Conservation (phyloP, 2,888 invertebrate genomes). For the Metacarcinus magister region DNA sequence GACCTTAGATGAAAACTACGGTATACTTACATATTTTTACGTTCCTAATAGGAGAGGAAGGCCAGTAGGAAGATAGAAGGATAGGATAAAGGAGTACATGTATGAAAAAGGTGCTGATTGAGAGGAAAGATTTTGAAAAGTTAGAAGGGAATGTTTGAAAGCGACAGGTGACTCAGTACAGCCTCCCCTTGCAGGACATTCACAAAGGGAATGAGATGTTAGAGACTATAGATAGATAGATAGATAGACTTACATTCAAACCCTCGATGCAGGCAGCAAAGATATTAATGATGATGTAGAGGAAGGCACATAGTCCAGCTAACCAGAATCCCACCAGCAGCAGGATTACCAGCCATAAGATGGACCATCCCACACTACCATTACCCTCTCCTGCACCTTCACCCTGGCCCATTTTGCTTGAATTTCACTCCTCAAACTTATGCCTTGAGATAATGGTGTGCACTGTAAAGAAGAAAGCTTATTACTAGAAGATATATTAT, state of each 20-base stretch:
- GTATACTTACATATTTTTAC: no score
- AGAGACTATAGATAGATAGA: not conserved
- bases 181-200: no score
- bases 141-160: no score
- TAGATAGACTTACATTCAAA: constrained; percentile 69
- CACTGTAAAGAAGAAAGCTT: not conserved
- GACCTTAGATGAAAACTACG: no score
- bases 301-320: constrained; percentile 77
- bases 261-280: constrained; percentile 77
- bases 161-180: no score
- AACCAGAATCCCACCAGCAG: constrained; percentile 77
- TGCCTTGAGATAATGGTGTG: not conserved
- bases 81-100: no score
- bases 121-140: no score
- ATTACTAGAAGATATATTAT: not conserved
- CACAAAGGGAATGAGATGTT: not conserved
- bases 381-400: constrained; percentile 66
- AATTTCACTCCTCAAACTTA: not conserved
- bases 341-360: constrained; percentile 78
- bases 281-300: constrained; percentile 79
- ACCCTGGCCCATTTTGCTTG: not conserved
- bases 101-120: no score
- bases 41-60: no score
- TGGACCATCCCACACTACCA: constrained; percentile 72
- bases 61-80: not conserved